Evolutionary conservation across 2,113 vertebrate genomes (phyloP), one percentile per base, ranked within the genome.

Genomic region (Pachycephala philippinensis): DNA sequence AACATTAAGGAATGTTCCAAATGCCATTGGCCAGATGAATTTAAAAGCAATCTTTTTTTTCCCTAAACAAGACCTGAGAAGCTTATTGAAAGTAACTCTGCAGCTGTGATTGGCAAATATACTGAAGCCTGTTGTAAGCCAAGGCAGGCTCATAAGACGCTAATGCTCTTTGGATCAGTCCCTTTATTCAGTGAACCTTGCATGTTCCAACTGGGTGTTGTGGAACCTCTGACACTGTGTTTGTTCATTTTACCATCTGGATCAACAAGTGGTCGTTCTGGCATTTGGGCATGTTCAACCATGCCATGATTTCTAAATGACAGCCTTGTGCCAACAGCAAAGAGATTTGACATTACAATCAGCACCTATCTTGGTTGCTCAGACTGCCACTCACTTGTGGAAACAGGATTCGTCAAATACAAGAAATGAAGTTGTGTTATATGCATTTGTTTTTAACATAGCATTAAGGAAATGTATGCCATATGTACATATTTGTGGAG

Each of bases 171-270:
- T 80, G 82, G 54, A 86, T 90, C 85, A 78, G 52, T 31, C 68
- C 11, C 22, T 84, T 84, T 56, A 49, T 87, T 81, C 69, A 68
- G 26, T 69, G 64, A 81, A 35, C 82, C 22, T 2, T 75, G 56
- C 69, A 3, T 69, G 72, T 83, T 94, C 44, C 74, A 84, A 7
- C 64, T 74, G 60, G 83, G 68, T 89, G 52, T 52, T 96, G 16
- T 75, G 84, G 83, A 93, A 63, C 69, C 40, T 89, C 47, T 84
- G 66, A 59, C 72, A n/a, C 14, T 11, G 2, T 71, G 59, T 82
- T 88, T 87, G 80, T 87, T 95, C 80, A 17, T 84, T 94, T 92
- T 93, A 68, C 80, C 64, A 78, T 66, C 85, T 47, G 85, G 56
- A 95, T 90, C 90, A 89, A 70, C 35, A 86, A 89, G 66, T 64